phyloP scores from a whole-genome alignment of 2,888 invertebrate species.

The Sinotaia quadrata region DNA sequence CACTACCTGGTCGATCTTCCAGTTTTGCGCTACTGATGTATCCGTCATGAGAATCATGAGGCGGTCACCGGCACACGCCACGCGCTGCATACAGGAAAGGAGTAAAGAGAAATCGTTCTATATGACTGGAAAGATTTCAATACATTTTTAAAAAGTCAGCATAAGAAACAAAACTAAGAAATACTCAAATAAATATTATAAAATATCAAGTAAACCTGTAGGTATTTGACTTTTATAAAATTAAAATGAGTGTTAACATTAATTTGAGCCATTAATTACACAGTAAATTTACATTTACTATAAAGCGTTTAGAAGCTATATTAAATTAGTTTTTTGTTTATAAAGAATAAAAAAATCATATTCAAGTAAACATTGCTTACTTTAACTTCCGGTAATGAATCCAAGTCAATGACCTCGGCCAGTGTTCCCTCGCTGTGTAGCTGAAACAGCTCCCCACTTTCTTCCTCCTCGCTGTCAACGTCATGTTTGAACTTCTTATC shows the following conservation, averaged over 20 bases:
- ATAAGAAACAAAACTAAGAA: no score
- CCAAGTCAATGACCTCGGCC: background rate
- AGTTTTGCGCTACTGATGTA: conserved; percentile 10
- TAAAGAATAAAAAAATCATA: no score
- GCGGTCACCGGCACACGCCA: conserved; percentile 23
- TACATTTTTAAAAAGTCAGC: no score
- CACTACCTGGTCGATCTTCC: conserved; percentile 35
- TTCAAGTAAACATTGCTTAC: background rate
- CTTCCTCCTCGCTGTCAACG: background rate
- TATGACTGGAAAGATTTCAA: background rate
- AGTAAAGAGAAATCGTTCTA: background rate
- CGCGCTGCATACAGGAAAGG: background rate
- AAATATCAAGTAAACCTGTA: no score
- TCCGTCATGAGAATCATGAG: conserved; percentile 15
- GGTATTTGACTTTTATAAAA: no score
- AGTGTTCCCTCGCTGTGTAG: conserved; percentile 5
- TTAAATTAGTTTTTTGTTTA: no score
- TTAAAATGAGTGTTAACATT: no score
- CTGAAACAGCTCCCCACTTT: conserved; percentile 1
- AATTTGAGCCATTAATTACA: no score
- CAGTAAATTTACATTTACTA: no score
- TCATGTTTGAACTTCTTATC: conserved; percentile 9
- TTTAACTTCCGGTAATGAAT: background rate
- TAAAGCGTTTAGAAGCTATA: no score
- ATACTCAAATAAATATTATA: no score